Conservation (phyloP, 2,888 invertebrate species). For the Phortica okadai region DNA sequence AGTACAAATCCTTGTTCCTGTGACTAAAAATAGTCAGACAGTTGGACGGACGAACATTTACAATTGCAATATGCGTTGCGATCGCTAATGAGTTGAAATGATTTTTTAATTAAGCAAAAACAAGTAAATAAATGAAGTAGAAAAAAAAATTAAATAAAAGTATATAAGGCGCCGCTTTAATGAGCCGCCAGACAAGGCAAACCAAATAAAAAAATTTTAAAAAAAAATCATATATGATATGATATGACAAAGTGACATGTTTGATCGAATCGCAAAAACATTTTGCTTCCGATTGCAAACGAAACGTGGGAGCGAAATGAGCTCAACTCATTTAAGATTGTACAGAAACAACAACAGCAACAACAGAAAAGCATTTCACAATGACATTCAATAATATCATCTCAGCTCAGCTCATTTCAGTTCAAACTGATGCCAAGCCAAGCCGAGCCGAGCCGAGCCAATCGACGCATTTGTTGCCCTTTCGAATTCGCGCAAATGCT, state of each 20-base stretch:
- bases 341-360: neutral
- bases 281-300: constrained; percentile 6
- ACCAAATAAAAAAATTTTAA: neutral
- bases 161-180: neutral
- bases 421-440: neutral
- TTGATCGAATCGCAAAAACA: neutral
- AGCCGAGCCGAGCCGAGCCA: neutral
- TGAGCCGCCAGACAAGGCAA: neutral
- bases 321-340: constrained; percentile 53
- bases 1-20: neutral
- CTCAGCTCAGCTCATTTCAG: neutral
- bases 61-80: neutral
- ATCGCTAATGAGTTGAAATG: constrained; percentile 30
- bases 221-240: neutral
- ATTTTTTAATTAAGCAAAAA: constrained; percentile 16
- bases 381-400: constrained; percentile 46
- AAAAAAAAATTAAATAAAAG: neutral
- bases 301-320: constrained; percentile 59
- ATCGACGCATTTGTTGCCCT: constrained; percentile 39
- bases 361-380: constrained; percentile 46
- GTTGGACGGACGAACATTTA: neutral
- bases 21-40: neutral
- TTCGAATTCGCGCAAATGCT: constrained; percentile 40
- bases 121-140: neutral
- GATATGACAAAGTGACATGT: neutral